Evolutionary conservation across 1,140 invertebrate genomes (phyloP).

Genomic region (Trinorchestia longiramus): DNA sequence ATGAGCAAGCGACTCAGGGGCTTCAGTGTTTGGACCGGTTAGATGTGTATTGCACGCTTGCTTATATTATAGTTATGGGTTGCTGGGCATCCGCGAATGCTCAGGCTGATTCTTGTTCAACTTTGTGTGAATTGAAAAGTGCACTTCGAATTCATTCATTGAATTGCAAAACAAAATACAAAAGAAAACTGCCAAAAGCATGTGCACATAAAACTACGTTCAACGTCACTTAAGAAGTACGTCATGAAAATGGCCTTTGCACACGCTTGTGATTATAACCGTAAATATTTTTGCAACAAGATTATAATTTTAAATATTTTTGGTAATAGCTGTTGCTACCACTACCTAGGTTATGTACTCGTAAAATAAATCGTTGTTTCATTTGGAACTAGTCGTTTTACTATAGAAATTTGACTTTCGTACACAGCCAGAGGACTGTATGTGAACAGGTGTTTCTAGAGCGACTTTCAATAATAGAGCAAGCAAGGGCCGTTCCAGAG

Average conservation of each 20-base stretch:
- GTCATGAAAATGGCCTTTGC: neutral
- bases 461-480: neutral
- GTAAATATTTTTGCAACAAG: neutral
- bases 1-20: neutral
- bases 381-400: neutral
- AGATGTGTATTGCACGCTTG: neutral
- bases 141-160: neutral
- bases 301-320: neutral
- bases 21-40: neutral
- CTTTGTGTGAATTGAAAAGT: neutral
- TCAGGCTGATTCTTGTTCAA: neutral
- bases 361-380: neutral
- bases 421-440: neutral
- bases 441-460: neutral
- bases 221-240: neutral
- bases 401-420: neutral
- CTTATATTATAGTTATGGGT: neutral
- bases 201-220: neutral
- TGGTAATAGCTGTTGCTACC: too few relatives aligned
- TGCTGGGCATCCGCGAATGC: neutral
- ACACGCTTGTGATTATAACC: neutral
- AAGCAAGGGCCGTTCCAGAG: neutral
- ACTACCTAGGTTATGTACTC: too few relatives aligned
- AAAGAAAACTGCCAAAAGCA: neutral
- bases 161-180: neutral